Conservation (phyloP, 2,113 vertebrate genomes). For the Proteles cristata region DNA sequence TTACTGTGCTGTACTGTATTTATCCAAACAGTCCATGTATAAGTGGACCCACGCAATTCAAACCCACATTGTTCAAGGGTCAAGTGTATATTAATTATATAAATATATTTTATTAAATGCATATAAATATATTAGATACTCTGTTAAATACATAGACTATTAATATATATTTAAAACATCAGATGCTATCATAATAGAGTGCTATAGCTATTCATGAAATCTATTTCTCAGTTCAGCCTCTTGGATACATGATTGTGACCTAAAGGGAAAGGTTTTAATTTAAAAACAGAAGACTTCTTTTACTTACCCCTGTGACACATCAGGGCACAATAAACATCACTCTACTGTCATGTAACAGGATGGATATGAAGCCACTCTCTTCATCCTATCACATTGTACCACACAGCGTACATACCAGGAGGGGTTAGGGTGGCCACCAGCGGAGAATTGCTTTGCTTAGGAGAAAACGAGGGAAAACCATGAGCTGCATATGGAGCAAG, state of each 20-base stretch:
- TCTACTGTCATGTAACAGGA: not conserved
- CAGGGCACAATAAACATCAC: not conserved
- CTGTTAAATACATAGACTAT: not conserved
- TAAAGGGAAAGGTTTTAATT: not conserved
- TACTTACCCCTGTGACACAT: not conserved
- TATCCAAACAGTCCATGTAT: not conserved
- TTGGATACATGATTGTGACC: not conserved
- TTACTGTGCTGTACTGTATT: not conserved
- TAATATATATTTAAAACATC: not conserved
- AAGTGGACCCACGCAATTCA: not conserved
- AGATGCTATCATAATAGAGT: not conserved
- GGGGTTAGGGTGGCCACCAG: not conserved
- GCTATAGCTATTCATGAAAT: not conserved
- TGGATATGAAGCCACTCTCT: not conserved
- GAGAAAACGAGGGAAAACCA: not conserved
- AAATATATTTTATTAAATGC: not conserved
- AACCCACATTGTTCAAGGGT: not conserved
- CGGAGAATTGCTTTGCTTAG: not conserved
- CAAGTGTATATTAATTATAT: not conserved
- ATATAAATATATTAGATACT: not conserved
- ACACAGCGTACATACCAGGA: not conserved
- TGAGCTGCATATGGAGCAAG: not conserved
- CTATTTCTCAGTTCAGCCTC: not conserved
- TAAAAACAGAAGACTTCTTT: not conserved
- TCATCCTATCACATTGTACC: not conserved